Evolutionary conservation across 2,888 invertebrate species (phyloP), one percentile per base, ranked within the genome.

Genomic region (Lasioglossum figueresi): DNA sequence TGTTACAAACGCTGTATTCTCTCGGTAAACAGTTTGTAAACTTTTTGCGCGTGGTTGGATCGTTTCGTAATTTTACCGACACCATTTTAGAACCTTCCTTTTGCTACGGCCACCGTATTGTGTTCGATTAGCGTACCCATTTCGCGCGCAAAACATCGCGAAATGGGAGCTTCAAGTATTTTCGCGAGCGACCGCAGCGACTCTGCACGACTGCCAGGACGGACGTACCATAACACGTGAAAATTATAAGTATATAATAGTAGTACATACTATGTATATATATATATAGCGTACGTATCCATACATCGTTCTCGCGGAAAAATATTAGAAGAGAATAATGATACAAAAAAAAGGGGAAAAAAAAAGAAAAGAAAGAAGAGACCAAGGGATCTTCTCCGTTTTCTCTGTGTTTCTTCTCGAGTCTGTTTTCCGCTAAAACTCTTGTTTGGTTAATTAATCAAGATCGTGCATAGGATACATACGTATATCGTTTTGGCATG

Each of bases 171-270:
- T 27, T 14, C 59, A 31, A 59, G 59, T 27, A 59, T 14, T 27
- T 59, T 59, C 59, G 59, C 59, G 59, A 59, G 59, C 59, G 59
- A 59, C 59, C 6, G 59, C 23, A 27, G 59, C 5, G 40, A 91
- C 74, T 88, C 86, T 82, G 91, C 89, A 90, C 90, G 90, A 88
- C 91, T 91, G 91, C 92, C 92, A 92, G 90, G 91, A 89, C 91
- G 92, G 90, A 92, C 92, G 88, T 88, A 91, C 88, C 90, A 92
- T 85, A 76, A 91, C 89, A 91, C 92, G 91, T 92, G 88, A 90
- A 34, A 91, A 91, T 90, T 89, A 90, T 85, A 89, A 90, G 37
- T 68, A 68, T 88, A 86, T 85, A 83, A 91, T 89, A 88, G 80
- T 82, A 82, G 91, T 91, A 84, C 83, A 68, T 68, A 68, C 68